Evolutionary conservation across 2,113 vertebrate species (phyloP), one percentile per base, ranked within the genome.

Genomic region (Tenebrosternarchus preto): DNA sequence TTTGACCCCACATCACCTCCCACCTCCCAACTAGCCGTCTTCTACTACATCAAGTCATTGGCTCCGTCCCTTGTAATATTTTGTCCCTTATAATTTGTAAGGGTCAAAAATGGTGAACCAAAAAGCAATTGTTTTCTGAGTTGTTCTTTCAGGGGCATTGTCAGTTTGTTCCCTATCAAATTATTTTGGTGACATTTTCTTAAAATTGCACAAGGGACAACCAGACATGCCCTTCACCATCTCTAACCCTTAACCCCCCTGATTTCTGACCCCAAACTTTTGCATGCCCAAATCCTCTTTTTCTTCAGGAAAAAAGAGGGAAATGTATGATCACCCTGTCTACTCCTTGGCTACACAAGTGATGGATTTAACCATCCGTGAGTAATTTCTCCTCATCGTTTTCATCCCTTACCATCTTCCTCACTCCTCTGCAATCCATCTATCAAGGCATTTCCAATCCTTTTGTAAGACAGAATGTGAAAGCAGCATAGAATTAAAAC

Each of bases 291-390:
- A 92, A 97, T 98, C 98, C 97, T 96, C 94, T 98, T 95, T 85
- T 98, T 97, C 97, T 97, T 93, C 97, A 99, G 98, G 98, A 93
- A 98, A 98, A 99, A 99, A 97, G 96, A 98, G 98, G 96, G 97
- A 99, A 98, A 99, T 99, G 97, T 99, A 94, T 99, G 97, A 99
- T 94, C 97, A 99, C 95, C 98, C 98, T 98, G 96, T 99, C 98
- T 99, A 96, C 98, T 98, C 96, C 98, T 99, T 99, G 98, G 98
- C 98, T 95, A 98, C 97, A 96, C 98, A 99, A 98, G 98, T 99
- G 97, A 99, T 99, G 98, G 97, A 99, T 99, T 98, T 99, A 98
- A 99, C 98, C 97, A 98, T 99, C 98, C 98, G 98, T 99, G 98
- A 99, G 98, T 99, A 99, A 96, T 72, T 79, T 71, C 76, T 79